Evolutionary conservation across 2,113 vertebrate species (phyloP).

Genomic region (Lagenorhynchus albirostris): DNA sequence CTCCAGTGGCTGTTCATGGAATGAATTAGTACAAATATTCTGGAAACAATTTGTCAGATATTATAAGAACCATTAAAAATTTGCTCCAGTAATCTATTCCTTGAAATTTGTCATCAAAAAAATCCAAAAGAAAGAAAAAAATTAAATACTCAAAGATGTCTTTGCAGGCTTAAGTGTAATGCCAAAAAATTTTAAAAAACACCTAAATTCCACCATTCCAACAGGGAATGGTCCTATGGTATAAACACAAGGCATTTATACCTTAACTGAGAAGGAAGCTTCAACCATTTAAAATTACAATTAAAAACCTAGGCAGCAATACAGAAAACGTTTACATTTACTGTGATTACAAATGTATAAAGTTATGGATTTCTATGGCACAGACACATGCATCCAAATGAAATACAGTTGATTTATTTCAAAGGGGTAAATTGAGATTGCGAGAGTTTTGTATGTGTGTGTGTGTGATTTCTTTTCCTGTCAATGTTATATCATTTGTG

Average conservation of each 20-base stretch:
- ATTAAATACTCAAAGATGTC: background rate
- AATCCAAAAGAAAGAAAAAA: background rate
- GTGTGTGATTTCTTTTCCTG: background rate
- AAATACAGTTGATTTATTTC: background rate
- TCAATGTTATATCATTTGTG: background rate
- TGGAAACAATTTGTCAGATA: background rate
- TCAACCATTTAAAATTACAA: background rate
- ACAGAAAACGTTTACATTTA: background rate
- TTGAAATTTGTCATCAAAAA: conserved; percentile 7
- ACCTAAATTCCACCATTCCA: background rate
- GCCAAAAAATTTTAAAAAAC: background rate
- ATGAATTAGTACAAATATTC: background rate
- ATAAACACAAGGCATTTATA: background rate
- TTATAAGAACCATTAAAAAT: background rate
- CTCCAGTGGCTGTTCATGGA: background rate
- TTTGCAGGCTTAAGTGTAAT: background rate
- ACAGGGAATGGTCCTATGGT: background rate
- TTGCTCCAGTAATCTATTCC: background rate
- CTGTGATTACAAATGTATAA: background rate
- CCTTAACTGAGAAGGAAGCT: background rate
- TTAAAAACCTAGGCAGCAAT: background rate
- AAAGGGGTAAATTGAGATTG: background rate
- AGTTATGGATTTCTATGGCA: background rate
- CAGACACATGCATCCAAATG: background rate
- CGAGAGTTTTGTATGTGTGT: background rate